A percentile compares a stretch with the other conserved stretches of the same genome.
Conservation (phyloP, 2,888 invertebrate genomes). For the Trisateles emortualis region DNA sequence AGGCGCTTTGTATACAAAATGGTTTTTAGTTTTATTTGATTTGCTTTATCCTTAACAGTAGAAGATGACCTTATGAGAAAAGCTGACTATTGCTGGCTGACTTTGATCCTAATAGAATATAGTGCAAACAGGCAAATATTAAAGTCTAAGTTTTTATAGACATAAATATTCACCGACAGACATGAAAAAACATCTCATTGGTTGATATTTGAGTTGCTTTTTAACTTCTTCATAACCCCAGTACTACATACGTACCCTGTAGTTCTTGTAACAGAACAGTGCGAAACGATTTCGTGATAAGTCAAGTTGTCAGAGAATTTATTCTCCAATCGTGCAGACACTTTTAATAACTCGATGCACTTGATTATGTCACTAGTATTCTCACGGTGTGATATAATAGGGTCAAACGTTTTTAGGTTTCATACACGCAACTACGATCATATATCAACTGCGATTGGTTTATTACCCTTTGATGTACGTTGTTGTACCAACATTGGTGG, state of each 20-base stretch:
- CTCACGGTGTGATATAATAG: conserved; percentile 3
- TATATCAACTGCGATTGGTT: conserved; percentile 15
- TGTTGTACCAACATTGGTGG: not conserved
- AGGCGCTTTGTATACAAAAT: not conserved
- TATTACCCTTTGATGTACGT: not conserved
- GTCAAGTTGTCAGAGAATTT: too few species aligned
- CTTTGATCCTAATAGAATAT: too few species aligned
- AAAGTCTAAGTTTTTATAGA: too few species aligned
- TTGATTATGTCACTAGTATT: conserved; percentile 14
- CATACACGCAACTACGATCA: not conserved
- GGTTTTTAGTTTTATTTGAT: not conserved
- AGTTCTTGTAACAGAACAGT: too few species aligned
- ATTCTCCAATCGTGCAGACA: not conserved
- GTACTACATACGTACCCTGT: too few species aligned
- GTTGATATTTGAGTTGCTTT: too few species aligned
- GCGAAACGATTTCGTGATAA: too few species aligned
- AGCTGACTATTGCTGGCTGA: too few species aligned
- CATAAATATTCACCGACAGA: too few species aligned
- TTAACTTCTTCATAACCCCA: too few species aligned
- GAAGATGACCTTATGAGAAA: not conserved
- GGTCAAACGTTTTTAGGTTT: not conserved
- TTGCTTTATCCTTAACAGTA: not conserved
- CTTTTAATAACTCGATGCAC: conserved; percentile 3
- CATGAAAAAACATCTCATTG: too few species aligned
- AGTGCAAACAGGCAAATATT: too few species aligned